Base-by-base conservation (phyloP, 2,888 invertebrate species). In the Pseudeuparius sepicola region DNA sequence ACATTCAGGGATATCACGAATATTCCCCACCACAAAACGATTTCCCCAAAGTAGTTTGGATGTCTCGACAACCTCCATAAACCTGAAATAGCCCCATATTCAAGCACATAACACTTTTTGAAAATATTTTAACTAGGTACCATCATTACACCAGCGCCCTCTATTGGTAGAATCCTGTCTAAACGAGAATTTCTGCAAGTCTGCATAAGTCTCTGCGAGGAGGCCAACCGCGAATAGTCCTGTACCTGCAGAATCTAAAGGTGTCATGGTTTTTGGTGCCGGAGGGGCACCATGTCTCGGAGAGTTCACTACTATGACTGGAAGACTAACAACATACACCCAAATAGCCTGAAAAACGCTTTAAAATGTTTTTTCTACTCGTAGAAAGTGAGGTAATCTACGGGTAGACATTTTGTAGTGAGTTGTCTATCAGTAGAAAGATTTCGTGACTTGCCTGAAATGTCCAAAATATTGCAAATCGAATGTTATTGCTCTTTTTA, bases 41-140 rank as follows among this genome's bases (percentile, higher is more conserved):
- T 86, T 65, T 93, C 93, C 0, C 93, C 93, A 57, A 93, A 92
- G 58, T 92, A 93, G 60, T 93, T 93, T 0, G 93, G 93, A 64
- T 93, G 92, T 40, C 93, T 70, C 0, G 90, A 90, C 25, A 88
- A 61, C 23, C 82, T 73, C 92, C 92, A 93, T 31, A 63, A 46
- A 37, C 62, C 60, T 61, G 24, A 14, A 46, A 47, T n/a, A n/a
- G n/a, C n/a, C n/a, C n/a, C n/a, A n/a, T n/a, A n/a, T n/a, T n/a
- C n/a, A n/a, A n/a, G n/a, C n/a, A n/a, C n/a, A n/a, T n/a, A n/a
- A n/a, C n/a, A n/a, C n/a, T n/a, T n/a, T n/a, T n/a, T n/a, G n/a
- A n/a, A n/a, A 33, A 18, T 16, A 35, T n/a, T n/a, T n/a, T n/a
- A n/a, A n/a, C n/a, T n/a, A n/a, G n/a, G 63, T 60, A 81, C 82